Base-by-base conservation (phyloP, 2,888 invertebrate genomes). In the Meiosimyza platycephala region DNA sequence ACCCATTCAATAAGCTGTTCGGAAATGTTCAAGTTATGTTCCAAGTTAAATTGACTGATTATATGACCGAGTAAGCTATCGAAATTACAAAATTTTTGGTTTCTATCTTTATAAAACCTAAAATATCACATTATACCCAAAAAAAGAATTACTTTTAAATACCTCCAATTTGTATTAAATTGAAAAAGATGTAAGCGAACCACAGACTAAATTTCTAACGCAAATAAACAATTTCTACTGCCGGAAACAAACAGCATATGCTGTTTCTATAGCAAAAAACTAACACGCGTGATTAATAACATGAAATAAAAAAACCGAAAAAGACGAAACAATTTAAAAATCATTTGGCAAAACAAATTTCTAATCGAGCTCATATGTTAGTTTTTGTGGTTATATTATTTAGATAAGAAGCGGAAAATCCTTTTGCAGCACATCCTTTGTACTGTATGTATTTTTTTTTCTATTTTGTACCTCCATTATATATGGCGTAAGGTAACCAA, bases 341-440 rank as follows among this genome's bases (percentile, higher is more conserved):
- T 54, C 47, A 63, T 70, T 70, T 60, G 60, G 52, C 63, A 70
- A 54, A 55, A 63, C 70, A 70, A 70, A 63, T 63, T 63, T 47
- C 63, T 70, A 70, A 70, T 70, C 52, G 70, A 13, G 47, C 62
- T 70, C 70, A 70, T 54, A 70, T 63, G 70, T n/a, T 63, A 54
- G 18, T 12, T 70, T 40, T 50, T 52, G 70, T 40, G 70, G 70
- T 70, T 62, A 47, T 28, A 57, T 28, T 7, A 64, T 70, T 63
- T 54, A 52, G 47, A 11, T 40, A 52, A 66, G 72, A 75, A 77
- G 77, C 77, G 76, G 77, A 79, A 79, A 79, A 79, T 79, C 75
- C 79, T 73, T 74, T 74, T 74, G 33, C 59, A 52, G 22, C 22
- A 51, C 64, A 64, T 64, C 22, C 64, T 64, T 60, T 60, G 16